These are phyloP conservation scores for Stenchaetothrips biformis DNA, from an alignment of 2,888 invertebrate species.

Conservation along the genomic window DNA sequence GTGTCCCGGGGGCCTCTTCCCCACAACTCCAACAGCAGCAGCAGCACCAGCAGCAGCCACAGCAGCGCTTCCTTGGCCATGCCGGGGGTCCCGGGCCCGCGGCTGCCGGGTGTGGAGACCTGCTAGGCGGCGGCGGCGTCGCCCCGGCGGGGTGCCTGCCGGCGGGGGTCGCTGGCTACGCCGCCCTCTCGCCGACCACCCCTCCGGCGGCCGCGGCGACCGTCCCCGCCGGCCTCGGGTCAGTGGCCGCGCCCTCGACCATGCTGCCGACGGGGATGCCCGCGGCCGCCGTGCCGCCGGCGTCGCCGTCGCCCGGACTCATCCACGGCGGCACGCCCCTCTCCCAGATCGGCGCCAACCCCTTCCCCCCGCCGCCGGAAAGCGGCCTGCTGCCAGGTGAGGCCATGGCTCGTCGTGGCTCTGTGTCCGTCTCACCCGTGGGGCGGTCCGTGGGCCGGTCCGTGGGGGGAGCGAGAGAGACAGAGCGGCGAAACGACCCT, in stretches of 20 bases:
- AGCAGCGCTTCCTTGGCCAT: slow-evolving; percentile 17
- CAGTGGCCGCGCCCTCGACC: too few relatives aligned
- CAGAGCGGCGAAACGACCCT: too few relatives aligned
- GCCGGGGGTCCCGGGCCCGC: slow-evolving; percentile 32
- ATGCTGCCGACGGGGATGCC: slow-evolving; percentile 39
- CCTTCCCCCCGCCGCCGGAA: slow-evolving; percentile 55
- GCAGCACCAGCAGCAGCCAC: slow-evolving; percentile 30
- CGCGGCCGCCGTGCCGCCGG: slow-evolving; percentile 40
- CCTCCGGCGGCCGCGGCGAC: slow-evolving; percentile 40
- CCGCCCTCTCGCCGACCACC: slow-evolving; percentile 29
- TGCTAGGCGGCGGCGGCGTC: slow-evolving; percentile 32
- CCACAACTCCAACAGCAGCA: slow-evolving; percentile 31
- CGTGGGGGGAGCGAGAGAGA: too few relatives aligned
- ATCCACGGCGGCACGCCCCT: slow-evolving; percentile 83
- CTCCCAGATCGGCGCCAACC: slow-evolving; percentile 75
- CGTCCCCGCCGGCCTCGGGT: slow-evolving; percentile 39
- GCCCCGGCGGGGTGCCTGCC: slow-evolving; percentile 25
- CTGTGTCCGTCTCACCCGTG: too few relatives aligned
- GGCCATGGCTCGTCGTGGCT: slow-evolving; percentile 29
- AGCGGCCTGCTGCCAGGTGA: slow-evolving; percentile 49
- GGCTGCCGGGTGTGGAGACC: slow-evolving; percentile 33
- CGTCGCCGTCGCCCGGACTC: slow-evolving; percentile 48
- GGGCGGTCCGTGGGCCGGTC: too few relatives aligned
- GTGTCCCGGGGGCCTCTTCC: slow-evolving; percentile 34
- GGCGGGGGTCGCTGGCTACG: slow-evolving; percentile 31